Evolutionary conservation across 2,888 invertebrate genomes (phyloP), one percentile per base, ranked within the genome.

Genomic region (Odiellus spinosus): DNA sequence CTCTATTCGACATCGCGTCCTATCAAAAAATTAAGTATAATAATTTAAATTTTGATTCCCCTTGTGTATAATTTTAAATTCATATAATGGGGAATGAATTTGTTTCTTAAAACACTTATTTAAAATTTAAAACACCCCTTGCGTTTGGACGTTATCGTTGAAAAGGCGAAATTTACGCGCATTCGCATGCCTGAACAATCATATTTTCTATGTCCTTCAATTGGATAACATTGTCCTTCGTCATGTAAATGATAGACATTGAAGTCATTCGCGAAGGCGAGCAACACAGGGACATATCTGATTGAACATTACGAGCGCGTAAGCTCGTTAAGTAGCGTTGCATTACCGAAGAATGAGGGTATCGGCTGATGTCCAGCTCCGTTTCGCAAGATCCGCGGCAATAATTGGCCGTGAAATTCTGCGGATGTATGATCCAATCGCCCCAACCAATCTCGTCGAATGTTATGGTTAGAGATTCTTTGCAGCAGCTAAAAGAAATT

Each of bases 151-250:
- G n/a, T n/a, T n/a, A n/a, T n/a, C n/a, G n/a, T n/a, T n/a, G n/a
- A n/a, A n/a, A n/a, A n/a, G n/a, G n/a, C n/a, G n/a, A n/a, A n/a
- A n/a, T n/a, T 26, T 26, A 26, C 5, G 26, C 26, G 26, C 26
- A 26, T 8, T 26, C 87, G 63, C 88, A 88, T 5, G 82, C 77
- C 57, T 86, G 84, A n/a, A 87, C 84, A 36, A 86, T 80, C 85
- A 88, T 87, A 59, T 87, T 85, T 1, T 85, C 83, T 49, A 88
- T 65, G 1, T 78, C 77, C 61, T 81, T 82, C 58, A 80, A 77
- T 40, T 80, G 80, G 53, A 82, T 76, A 3, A 82, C 79, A 57
- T 78, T 78, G 58, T 82, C 81, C 15, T 80, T 78, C 62, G 83
- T 81, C 68, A 80, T 74, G 63, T 83, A 86, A 10, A 87, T 73